Base-by-base conservation (phyloP, 2,888 invertebrate species). In the Conus canariensis region DNA sequence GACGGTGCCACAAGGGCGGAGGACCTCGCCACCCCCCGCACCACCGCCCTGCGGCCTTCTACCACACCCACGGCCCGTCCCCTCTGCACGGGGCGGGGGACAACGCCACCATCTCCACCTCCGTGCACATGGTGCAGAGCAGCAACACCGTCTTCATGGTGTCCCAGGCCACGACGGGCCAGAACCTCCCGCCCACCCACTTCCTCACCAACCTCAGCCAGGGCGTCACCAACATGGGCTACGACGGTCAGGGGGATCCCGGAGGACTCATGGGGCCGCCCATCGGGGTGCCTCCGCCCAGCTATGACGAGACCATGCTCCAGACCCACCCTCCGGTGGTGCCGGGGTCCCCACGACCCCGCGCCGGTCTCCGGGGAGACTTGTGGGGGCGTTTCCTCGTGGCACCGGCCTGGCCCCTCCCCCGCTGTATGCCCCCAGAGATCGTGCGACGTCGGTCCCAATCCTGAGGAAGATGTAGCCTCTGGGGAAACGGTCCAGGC, bases 101-200 rank as follows among this genome's bases (percentile, higher is more conserved):
- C 82, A 14, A 6, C 25, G 12, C 83, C 30, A 60, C 83, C 83
- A 22, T 88, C 60, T 64, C 82, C 67, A 60, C 88, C 0, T 16
- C 88, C n/a, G 83, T 88, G n/a, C 80, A 88, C 88, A 88, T 88
- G 88, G 83, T 88, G 45, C 88, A 88, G 82, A 88, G 82, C 83
- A 88, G 82, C 83, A 88, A 88, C 82, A 30, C 88, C 22, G 88
- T 88, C 22, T 88, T 88, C 83, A 88, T 88, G 88, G 88, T 88
- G 67, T 83, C 82, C 9, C 74, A 70, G 58, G 56, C 70, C 12
- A 12, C 22, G 30, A 25, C 30, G 19, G 22, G 86, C 16, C 19
- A 22, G 22, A 19, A 19, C 16, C 10, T 30, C 2, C n/a, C 74
- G 1, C 9, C 19, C 56, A 7, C 30, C 74, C 45, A 64, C 56